Base-by-base conservation (phyloP, 2,888 invertebrate genomes). In the Clistopyga incitator region DNA sequence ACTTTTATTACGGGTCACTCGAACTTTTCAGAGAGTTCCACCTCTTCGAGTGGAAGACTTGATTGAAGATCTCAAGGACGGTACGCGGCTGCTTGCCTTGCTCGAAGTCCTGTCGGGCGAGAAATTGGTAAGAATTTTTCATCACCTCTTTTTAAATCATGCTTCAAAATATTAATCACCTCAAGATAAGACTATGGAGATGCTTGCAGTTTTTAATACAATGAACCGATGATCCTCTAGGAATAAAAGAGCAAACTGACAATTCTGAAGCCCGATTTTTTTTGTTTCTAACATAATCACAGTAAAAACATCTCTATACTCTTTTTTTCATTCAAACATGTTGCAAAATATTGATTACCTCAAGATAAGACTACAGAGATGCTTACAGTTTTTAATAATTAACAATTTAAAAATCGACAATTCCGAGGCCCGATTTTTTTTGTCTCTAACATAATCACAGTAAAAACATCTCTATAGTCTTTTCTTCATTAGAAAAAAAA, bases 51-150 rank as follows among this genome's bases (percentile, higher is more conserved):
- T 99, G 91, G 97, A 98, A 91, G 98, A 99, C 93, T 95, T 99
- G 93, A 99, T 99, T 93, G 97, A 98, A 90, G 99, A 99, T 94
- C 95, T 99, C 89, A 98, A 98, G 94, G 99, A 99, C 96, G 99
- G 99, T 89, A 98, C 98, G 78, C 97, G 96, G 93, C 95, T 99
- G 82, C 95, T 99, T 92, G 98, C 98, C 88, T 95, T 99, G 91
- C 95, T 99, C 88, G 98, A 99, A 95, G 98, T 98, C 89, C 94
- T 99, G 87, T 98, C 99, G 81, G 98, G 98, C 90, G 98, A 99
- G 94, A 97, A 97, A 95, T 95, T 99, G 96, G 98, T 98, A 93
- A 95, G 15, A 52, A 52, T 45, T 61, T 65, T 65, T 71, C n/a
- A 75, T 45, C n/a, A 25, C 10, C 1, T 65, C 45, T 42, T 15